These are phyloP conservation scores for Larimichthys polyactis DNA, from an alignment of 2,113 vertebrate genomes.

Conservation along the genomic window DNA sequence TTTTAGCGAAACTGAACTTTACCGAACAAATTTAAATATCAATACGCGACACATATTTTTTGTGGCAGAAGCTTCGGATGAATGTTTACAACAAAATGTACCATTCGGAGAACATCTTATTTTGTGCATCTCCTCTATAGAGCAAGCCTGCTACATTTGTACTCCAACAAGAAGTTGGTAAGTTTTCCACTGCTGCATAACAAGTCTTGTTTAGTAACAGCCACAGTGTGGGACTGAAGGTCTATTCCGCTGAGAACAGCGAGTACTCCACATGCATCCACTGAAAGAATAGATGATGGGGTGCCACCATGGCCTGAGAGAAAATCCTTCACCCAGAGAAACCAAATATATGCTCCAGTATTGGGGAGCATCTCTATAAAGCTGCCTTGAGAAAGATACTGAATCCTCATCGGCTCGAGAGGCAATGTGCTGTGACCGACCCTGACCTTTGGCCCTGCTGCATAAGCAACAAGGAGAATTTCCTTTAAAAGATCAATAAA, in stretches of 20 bases:
- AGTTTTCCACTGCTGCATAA: conserved; percentile 20
- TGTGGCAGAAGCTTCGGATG: conserved; percentile 20
- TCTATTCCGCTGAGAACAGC: conserved; percentile 25
- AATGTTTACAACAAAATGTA: neutral
- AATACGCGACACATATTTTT: neutral
- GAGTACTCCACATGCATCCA: conserved; percentile 9
- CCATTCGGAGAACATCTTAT: conserved; percentile 14
- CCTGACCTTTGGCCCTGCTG: conserved; percentile 62
- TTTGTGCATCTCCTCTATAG: conserved; percentile 6
- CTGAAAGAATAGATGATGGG: conserved; percentile 35
- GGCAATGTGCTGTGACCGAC: conserved; percentile 39
- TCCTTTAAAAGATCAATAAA: conserved; percentile 66
- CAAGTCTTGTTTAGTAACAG: conserved; percentile 30
- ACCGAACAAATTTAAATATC: neutral
- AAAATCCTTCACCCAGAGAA: conserved; percentile 17
- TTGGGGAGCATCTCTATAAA: conserved; percentile 11
- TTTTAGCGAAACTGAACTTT: neutral
- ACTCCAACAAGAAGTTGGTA: conserved; percentile 1
- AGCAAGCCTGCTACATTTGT: conserved; percentile 21
- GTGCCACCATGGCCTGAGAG: conserved; percentile 2
- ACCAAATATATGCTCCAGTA: neutral
- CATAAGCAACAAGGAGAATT: conserved; percentile 64
- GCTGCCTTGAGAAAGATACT: conserved; percentile 1
- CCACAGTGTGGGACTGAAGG: conserved; percentile 14
- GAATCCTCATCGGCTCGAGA: conserved; percentile 15